Conservation (phyloP, 2,113 vertebrate genomes). For the Oryzias javanicus region DNA sequence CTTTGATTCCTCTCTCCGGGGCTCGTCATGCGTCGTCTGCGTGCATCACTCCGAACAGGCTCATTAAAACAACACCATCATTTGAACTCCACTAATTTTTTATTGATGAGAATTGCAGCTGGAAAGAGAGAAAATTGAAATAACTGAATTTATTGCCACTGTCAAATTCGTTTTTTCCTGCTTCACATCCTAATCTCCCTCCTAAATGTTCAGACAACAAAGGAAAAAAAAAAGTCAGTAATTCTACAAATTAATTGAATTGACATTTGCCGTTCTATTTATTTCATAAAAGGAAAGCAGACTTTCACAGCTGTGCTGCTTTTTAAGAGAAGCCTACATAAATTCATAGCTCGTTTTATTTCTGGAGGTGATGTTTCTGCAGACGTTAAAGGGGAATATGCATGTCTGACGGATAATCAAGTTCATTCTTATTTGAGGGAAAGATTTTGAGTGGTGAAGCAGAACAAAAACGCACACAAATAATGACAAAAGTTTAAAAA, state of each 20-base stretch:
- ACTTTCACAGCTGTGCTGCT: not conserved
- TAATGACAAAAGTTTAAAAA: too few species aligned
- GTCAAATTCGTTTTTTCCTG: conserved; percentile 23
- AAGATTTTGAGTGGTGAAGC: too few species aligned
- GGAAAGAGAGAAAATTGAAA: conserved; percentile 10
- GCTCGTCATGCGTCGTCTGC: conserved; percentile 42
- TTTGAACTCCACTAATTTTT: conserved; percentile 1
- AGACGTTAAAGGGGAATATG: too few species aligned
- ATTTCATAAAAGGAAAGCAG: not conserved
- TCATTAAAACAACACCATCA: too few species aligned
- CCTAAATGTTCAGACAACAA: too few species aligned
- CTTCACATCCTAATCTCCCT: conserved; percentile 5
- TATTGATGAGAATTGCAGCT: conserved; percentile 21
- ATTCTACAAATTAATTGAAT: too few species aligned
- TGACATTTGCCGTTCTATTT: too few species aligned
- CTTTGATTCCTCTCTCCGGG: conserved; percentile 40
- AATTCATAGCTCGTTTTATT: not conserved
- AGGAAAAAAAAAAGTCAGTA: too few species aligned
- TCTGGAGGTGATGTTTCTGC: too few species aligned
- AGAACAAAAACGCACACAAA: too few species aligned
- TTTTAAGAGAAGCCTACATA: not conserved
- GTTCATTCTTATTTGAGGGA: too few species aligned
- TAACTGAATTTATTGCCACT: conserved; percentile 36
- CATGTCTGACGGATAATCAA: too few species aligned
- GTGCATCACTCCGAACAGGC: conserved; percentile 18